Conservation (phyloP, 2,888 invertebrate species). For the Perdita meconis region DNA sequence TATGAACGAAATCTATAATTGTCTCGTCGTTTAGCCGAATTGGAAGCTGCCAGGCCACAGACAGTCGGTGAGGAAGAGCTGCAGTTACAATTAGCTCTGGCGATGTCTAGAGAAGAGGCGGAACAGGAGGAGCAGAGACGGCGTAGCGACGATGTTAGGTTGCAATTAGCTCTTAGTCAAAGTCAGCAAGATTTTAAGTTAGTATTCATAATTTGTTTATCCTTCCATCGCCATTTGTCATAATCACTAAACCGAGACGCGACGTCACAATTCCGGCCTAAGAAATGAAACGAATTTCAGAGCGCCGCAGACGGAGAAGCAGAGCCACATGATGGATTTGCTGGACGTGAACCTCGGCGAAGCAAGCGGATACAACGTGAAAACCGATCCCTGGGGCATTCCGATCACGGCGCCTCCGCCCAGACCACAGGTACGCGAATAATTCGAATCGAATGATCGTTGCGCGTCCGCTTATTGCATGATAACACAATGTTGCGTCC, state of each 20-base stretch:
- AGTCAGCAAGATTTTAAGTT: constrained; percentile 96
- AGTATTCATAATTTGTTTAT: constrained; percentile 78
- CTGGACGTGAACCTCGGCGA: constrained; percentile 92
- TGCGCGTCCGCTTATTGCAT: constrained; percentile 58
- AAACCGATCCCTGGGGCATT: constrained; percentile 91
- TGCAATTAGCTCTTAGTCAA: constrained; percentile 97
- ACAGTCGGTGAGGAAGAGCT: constrained; percentile 99
- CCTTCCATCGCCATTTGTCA: background rate
- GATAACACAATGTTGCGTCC: constrained; percentile 50
- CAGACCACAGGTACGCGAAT: constrained; percentile 86
- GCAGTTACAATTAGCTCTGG: constrained; percentile 98
- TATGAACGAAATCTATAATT: constrained; percentile 12
- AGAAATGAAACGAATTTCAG: constrained; percentile 70
- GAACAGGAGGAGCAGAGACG: constrained; percentile 97
- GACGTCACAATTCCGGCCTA: constrained; percentile 11
- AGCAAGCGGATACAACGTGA: constrained; percentile 85
- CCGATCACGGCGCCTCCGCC: constrained; percentile 85
- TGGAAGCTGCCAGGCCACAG: constrained; percentile 97
- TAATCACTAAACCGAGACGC: background rate
- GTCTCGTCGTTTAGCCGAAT: constrained; percentile 85
- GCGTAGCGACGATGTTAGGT: constrained; percentile 97
- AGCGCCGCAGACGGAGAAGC: constrained; percentile 83
- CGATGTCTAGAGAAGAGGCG: constrained; percentile 99
- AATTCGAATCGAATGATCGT: background rate
- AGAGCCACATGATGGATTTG: constrained; percentile 92